Base-by-base conservation (phyloP, 2,888 invertebrate species). In the Rhimphoctona megacephalus region DNA sequence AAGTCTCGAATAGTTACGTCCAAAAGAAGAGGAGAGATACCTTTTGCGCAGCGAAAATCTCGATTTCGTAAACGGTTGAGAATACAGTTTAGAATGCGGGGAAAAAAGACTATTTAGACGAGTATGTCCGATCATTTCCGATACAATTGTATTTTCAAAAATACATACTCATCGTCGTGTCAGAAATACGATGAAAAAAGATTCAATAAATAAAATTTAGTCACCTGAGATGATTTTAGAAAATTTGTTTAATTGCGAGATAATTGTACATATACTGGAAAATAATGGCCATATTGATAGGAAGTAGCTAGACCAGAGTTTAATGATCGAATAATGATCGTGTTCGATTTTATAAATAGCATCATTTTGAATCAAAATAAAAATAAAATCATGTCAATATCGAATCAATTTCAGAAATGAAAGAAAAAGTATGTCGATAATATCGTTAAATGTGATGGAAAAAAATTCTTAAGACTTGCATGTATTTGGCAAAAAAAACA, bases 1-100 rank as follows among this genome's bases (percentile, higher is more conserved):
- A 80, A 61, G 39, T 80, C 77, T 54, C 64, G 39, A 72, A 57
- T 66, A 49, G 52, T 67, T 52, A 52, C 73, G 81, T 81, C 81
- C 81, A 73, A 52, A 73, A n/a, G n/a, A n/a, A n/a, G n/a, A 66
- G 66, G 22, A 67, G 33, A 39, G 52, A 39, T 36, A 36, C 22
- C 6, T 36, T 57, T 22, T 22, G 39, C 57, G 74, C 39, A n/a
- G 36, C 39, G 39, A 22, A n/a, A 64, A 36, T 43, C 25, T 70
- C 61, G 73, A 73, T 61, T 36, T 22, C 30, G 52, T 78, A 52
- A 43, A 43, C 52, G 5, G 14, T 52, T 22, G 36, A 11, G 39
- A 36, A 57, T 76, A 76, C 22, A 25, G 22, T 39, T 54, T 54
- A 22, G 36, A 64, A 46, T 39, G 39, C 36, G 22, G 4, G 6